Percentiles rank a stretch among this genome's conserved stretches.
These are phyloP conservation scores for Spondyliosoma cantharus DNA, from an alignment of 2,797 vertebrate genomes.

Conservation along the genomic window DNA sequence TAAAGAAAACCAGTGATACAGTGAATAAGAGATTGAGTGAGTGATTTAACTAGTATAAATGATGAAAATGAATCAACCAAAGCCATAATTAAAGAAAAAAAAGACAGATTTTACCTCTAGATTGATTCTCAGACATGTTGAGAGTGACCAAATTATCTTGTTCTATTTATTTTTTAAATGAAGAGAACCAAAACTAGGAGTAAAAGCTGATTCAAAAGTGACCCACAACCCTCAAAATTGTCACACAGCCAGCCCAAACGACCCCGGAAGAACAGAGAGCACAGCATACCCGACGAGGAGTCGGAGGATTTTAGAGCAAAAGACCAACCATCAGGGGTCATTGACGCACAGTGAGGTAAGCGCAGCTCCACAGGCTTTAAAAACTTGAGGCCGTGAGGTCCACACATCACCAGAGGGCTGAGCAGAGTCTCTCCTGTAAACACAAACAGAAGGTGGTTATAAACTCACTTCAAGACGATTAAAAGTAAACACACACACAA, in stretches of 20 bases:
- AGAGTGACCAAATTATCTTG: background rate
- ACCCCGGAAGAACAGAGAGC: slow-evolving; percentile 95
- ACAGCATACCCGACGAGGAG: slow-evolving; percentile 99
- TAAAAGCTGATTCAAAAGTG: slow-evolving; percentile 67
- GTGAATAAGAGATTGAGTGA: slow-evolving; percentile 49
- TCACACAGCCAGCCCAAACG: slow-evolving; percentile 91
- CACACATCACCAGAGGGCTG: slow-evolving; percentile 96
- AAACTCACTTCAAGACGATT: background rate
- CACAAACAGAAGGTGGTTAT: slow-evolving; percentile 59
- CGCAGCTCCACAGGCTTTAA: slow-evolving; percentile 99
- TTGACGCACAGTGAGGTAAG: slow-evolving; percentile 99
- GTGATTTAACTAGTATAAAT: slow-evolving; percentile 57
- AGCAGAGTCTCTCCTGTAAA: slow-evolving; percentile 93
- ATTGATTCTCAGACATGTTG: slow-evolving; percentile 55
- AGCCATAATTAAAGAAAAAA: slow-evolving; percentile 57
- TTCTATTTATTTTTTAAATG: background rate
- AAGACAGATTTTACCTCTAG: slow-evolving; percentile 63
- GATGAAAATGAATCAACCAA: slow-evolving; percentile 71
- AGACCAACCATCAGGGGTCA: slow-evolving; percentile 99
- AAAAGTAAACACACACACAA: background rate
- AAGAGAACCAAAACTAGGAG: slow-evolving; percentile 59
- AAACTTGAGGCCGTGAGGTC: slow-evolving; percentile 99
- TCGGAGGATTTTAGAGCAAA: slow-evolving; percentile 99
- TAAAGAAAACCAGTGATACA: slow-evolving; percentile 56
- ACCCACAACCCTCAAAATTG: slow-evolving; percentile 67